Evolutionary conservation across 1,140 invertebrate species (phyloP).

Genomic region (Archivesica marissinica): DNA sequence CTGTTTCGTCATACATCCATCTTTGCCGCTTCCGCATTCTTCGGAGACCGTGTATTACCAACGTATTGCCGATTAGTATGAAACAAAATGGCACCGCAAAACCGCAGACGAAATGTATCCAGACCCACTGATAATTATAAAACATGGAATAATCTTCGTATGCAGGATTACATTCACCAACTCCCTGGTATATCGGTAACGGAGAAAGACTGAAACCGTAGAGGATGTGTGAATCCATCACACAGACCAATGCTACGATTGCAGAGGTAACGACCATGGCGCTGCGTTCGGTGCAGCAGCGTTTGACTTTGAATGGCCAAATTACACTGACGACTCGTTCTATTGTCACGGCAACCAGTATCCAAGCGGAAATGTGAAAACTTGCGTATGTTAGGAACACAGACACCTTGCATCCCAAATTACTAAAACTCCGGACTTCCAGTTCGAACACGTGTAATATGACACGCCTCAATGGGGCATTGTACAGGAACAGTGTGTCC

Average conservation of each 20-base stretch:
- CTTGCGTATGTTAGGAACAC: conserved; percentile 60
- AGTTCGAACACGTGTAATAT: conserved; percentile 44
- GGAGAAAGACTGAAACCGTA: background rate
- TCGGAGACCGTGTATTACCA: background rate
- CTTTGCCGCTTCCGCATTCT: background rate
- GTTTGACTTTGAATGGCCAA: conserved; percentile 63
- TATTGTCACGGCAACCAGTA: conserved; percentile 68
- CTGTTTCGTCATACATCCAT: background rate
- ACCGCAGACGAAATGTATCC: conserved; percentile 6
- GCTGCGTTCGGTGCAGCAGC: conserved; percentile 40
- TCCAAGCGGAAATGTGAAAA: conserved; percentile 68
- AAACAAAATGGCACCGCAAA: background rate
- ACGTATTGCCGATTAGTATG: conserved; percentile 30
- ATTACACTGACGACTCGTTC: conserved; percentile 68
- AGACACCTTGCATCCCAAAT: conserved; percentile 62
- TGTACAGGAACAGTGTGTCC: conserved; percentile 65
- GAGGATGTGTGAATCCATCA: conserved; percentile 13
- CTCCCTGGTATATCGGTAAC: background rate
- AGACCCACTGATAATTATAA: background rate
- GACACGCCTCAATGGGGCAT: conserved; percentile 66
- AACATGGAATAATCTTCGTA: background rate
- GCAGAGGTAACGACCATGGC: background rate
- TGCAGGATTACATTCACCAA: background rate
- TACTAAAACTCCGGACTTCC: conserved; percentile 54
- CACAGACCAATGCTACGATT: background rate